Base-by-base conservation (phyloP, 1,140 invertebrate species). In the Drosophila chauvacae region DNA sequence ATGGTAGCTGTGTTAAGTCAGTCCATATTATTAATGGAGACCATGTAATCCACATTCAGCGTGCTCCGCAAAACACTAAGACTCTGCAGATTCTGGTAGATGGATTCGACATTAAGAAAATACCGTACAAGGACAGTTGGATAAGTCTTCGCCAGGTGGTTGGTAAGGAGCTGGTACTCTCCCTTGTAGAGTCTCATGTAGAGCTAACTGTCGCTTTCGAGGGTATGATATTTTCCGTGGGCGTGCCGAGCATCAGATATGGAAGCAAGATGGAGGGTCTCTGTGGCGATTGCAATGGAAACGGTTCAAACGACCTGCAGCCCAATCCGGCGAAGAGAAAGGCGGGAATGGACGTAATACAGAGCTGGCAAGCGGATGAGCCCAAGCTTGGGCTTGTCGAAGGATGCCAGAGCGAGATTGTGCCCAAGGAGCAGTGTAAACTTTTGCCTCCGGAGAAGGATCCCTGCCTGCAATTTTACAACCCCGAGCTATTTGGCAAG, bases 281-380 rank as follows among this genome's bases (percentile, higher is more conserved):
- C 1, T 97, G 97, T 90, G 96, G 96, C 56, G 94, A 95, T 73
- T 97, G 97, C 86, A 96, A 97, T 74, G 94, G 94, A 13, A 94
- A 96, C 81, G 90, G 93, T 13, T 92, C 94, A 0, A 94, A 96
- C 81, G 96, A 96, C 81, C 82, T 96, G 26, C 94, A 81, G 39
- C 73, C 92, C n/a, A 94, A 94, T 63, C 93, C 93, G 11, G 80
- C 88, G 1, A 91, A 82, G 51, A 76, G 87, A 93, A 80, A 81
- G 56, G 41, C 75, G 5, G 77, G 88, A 48, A 23, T 75, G 28
- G 93, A 95, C 44, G 95, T 96, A 79, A 95, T 94, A 0, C 90
- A 93, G 47, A 95, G 94, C 62, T 96, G 95, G 95, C 80, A 95
- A 20, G 93, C 93, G 7, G 93, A 95, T 55, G 81, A 93, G 11